These are phyloP conservation scores for Caenorhabditis auriculariae DNA, from an alignment of 2,888 invertebrate genomes.

Conservation along the genomic window DNA sequence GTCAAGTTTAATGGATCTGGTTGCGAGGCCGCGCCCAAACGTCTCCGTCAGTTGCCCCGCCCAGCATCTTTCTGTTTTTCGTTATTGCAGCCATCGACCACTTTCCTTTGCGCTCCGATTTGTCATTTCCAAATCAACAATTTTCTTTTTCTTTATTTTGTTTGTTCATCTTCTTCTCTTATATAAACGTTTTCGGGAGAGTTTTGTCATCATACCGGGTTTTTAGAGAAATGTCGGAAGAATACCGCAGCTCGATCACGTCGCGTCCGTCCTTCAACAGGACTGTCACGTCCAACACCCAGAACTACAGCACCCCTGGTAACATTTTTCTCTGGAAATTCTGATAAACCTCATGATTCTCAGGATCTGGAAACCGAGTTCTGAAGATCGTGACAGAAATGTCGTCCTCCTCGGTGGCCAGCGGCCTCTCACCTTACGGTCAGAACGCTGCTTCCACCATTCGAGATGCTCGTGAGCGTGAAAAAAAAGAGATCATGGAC, in stretches of 20 bases:
- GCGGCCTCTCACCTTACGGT: constrained; percentile 38
- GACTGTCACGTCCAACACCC: constrained; percentile 29
- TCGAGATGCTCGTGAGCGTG: constrained; percentile 65
- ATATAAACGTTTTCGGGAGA: constrained; percentile 1
- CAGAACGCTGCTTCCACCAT: constrained; percentile 65
- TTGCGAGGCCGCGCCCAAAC: too few relatives aligned
- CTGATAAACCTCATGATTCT: neutral
- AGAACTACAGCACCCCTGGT: constrained; percentile 34
- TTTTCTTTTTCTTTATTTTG: neutral
- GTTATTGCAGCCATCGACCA: too few relatives aligned
- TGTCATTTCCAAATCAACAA: neutral
- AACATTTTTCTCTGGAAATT: neutral
- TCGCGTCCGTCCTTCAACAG: constrained; percentile 50
- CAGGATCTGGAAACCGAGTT: constrained; percentile 45
- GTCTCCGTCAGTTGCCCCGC: too few relatives aligned
- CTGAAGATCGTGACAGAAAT: constrained; percentile 62
- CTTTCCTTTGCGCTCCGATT: neutral
- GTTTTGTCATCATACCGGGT: too few relatives aligned
- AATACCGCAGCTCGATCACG: constrained; percentile 51
- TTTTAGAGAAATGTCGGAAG: too few relatives aligned
- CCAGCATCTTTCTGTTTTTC: too few relatives aligned
- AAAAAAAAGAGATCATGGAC: constrained; percentile 69
- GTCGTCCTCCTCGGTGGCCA: constrained; percentile 27
- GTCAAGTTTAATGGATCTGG: too few relatives aligned
- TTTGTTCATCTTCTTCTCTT: neutral